Evolutionary conservation across 2,888 invertebrate species (phyloP).

Genomic region (Amitus sp.): DNA sequence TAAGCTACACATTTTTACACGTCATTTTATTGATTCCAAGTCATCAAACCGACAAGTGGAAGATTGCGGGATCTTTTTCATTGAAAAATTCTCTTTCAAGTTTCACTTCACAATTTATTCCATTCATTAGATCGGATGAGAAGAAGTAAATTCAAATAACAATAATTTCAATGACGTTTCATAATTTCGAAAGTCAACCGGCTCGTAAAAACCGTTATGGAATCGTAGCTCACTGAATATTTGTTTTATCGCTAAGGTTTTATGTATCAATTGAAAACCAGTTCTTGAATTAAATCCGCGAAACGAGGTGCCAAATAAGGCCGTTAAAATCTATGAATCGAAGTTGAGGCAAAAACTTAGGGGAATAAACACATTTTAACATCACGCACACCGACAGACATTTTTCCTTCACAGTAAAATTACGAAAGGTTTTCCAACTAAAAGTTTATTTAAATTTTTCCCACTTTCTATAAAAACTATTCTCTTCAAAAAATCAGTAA

Average conservation of each 20-base stretch:
- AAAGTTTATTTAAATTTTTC: too few relatives aligned
- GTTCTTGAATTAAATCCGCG: slow-evolving; percentile 1
- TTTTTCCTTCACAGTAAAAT: neutral
- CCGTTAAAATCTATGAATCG: slow-evolving; percentile 3
- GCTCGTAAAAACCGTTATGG: slow-evolving; percentile 4
- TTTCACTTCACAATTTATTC: too few relatives aligned
- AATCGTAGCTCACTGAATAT: neutral
- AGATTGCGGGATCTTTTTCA: too few relatives aligned
- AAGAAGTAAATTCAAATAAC: too few relatives aligned
- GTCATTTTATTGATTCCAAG: too few relatives aligned
- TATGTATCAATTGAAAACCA: slow-evolving; percentile 6
- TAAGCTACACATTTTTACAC: too few relatives aligned
- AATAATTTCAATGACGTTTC: neutral
- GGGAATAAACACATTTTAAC: slow-evolving; percentile 2
- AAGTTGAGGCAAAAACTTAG: neutral
- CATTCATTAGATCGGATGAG: too few relatives aligned
- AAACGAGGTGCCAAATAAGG: slow-evolving; percentile 7
- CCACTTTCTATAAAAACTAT: too few relatives aligned
- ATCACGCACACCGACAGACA: neutral
- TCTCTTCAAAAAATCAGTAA: too few relatives aligned
- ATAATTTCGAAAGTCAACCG: neutral
- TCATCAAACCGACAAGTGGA: too few relatives aligned
- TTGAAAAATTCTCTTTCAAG: neutral
- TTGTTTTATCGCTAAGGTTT: neutral
- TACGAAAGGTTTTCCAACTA: neutral